Percentiles rank a stretch among this genome's conserved stretches.
Evolutionary conservation across 2,888 invertebrate genomes (phyloP).

Genomic region (Eugnorisma glareosa): DNA sequence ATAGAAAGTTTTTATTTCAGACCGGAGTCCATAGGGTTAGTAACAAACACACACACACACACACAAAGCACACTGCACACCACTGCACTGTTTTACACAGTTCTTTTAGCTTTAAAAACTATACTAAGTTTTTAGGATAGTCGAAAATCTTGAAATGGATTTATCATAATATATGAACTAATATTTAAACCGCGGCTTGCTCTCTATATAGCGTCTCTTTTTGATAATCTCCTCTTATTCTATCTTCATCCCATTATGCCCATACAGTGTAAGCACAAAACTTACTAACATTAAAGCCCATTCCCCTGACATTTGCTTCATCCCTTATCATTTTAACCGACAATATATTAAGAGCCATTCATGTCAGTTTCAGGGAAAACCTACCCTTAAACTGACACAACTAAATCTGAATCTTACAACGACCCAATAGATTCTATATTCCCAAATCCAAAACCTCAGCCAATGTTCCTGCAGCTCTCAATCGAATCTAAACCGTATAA

Average conservation of each 20-base stretch:
- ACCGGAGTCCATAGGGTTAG: too few relatives aligned
- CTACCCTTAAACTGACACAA: not conserved
- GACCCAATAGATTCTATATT: conserved; percentile 10
- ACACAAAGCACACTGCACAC: too few relatives aligned
- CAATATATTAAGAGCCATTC: conserved; percentile 62
- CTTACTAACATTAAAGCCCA: conserved; percentile 19
- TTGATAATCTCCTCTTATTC: not conserved
- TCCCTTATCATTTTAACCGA: conserved; percentile 56
- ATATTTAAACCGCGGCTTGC: not conserved
- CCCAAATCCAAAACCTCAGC: not conserved
- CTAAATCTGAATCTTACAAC: conserved; percentile 6
- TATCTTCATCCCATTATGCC: conserved; percentile 13
- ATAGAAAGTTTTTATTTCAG: too few relatives aligned
- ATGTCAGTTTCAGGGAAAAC: conserved; percentile 60
- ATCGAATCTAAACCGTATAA: conserved; percentile 10
- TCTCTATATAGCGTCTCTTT: not conserved
- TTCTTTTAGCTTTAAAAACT: too few relatives aligned
- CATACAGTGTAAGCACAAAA: conserved; percentile 14
- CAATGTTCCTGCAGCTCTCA: not conserved
- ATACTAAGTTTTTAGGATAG: too few relatives aligned
- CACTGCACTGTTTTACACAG: too few relatives aligned
- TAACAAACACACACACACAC: too few relatives aligned
- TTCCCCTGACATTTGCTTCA: conserved; percentile 41
- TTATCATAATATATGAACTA: too few relatives aligned
- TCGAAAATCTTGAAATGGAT: too few relatives aligned